A percentile compares a stretch with the other conserved stretches of the same genome.
These are phyloP conservation scores for Hyla sarda DNA, from an alignment of 2,113 vertebrate genomes.

Conservation along the genomic window DNA sequence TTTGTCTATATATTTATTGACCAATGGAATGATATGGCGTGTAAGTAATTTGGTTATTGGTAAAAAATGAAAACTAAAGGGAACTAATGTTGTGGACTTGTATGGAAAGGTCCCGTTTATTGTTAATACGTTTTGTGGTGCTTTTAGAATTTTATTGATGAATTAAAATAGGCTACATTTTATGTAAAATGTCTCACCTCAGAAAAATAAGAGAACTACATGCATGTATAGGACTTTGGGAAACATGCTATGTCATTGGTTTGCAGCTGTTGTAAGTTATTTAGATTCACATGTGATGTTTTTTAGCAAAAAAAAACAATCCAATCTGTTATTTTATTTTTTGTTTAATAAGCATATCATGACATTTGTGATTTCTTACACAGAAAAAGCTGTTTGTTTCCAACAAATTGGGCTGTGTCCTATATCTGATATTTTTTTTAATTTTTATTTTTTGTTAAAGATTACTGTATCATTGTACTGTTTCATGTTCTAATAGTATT, in stretches of 20 bases:
- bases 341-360: constrained; percentile 61
- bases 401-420: constrained; percentile 81
- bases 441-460: constrained; percentile 80
- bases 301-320: neutral
- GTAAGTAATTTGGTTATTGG: constrained; percentile 25
- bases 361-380: constrained; percentile 75
- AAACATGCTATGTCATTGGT: constrained; percentile 6
- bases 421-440: constrained; percentile 80
- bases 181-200: constrained; percentile 23
- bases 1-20: constrained; percentile 57
- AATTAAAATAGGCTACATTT: constrained; percentile 7
- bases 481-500: constrained; percentile 81
- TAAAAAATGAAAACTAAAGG: constrained; percentile 45
- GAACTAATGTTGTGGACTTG: constrained; percentile 12
- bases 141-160: constrained; percentile 60
- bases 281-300: neutral
- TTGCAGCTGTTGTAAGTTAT: constrained; percentile 13
- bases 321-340: neutral
- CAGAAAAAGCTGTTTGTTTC: constrained; percentile 82
- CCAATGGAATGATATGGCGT: constrained; percentile 46
- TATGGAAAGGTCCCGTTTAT: constrained; percentile 12
- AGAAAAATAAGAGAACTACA: neutral
- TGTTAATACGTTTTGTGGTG: constrained; percentile 56
- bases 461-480: constrained; percentile 75
- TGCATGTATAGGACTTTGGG: neutral